These are phyloP conservation scores for Sebastolobus altivelis DNA, from an alignment of 2,797 vertebrate species.

Conservation along the genomic window DNA sequence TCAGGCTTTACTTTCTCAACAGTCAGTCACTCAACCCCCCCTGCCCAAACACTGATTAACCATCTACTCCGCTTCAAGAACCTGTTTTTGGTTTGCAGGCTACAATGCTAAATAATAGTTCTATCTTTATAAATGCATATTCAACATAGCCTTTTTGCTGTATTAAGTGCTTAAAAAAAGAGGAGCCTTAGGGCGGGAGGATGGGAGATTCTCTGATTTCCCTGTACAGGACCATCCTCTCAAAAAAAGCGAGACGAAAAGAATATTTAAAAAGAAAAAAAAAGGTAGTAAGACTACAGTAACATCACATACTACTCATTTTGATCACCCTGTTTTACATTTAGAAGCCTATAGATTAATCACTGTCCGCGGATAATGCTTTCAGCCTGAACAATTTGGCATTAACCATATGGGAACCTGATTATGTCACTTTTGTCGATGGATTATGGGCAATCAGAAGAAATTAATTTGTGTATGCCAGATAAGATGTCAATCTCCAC, in stretches of 20 bases:
- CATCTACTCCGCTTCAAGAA: slow-evolving; percentile 64
- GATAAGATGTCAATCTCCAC: slow-evolving; percentile 42
- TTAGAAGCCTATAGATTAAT: slow-evolving; percentile 44
- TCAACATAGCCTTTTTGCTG: slow-evolving; percentile 66
- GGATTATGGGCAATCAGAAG: slow-evolving; percentile 42
- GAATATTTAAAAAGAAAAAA: not conserved
- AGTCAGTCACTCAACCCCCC: slow-evolving; percentile 21
- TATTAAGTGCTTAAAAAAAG: slow-evolving; percentile 74
- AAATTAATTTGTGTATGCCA: slow-evolving; percentile 38
- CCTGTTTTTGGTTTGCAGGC: slow-evolving; percentile 82
- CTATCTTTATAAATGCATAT: slow-evolving; percentile 75
- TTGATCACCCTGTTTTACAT: slow-evolving; percentile 69
- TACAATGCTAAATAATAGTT: slow-evolving; percentile 64
- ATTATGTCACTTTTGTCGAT: slow-evolving; percentile 40
- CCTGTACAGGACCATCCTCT: slow-evolving; percentile 54
- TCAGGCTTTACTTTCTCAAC: slow-evolving; percentile 58
- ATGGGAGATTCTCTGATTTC: slow-evolving; percentile 48
- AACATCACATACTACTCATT: slow-evolving; percentile 53
- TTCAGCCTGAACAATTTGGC: slow-evolving; percentile 39
- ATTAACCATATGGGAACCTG: slow-evolving; percentile 47
- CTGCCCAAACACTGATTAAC: slow-evolving; percentile 48
- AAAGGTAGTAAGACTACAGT: slow-evolving; percentile 65
- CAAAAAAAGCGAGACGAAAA: slow-evolving; percentile 9
- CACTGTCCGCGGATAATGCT: slow-evolving; percentile 20
- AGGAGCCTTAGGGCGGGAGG: slow-evolving; percentile 43